Conservation (phyloP, 2,888 invertebrate genomes). For the Hirtodrosophila alboralis region DNA sequence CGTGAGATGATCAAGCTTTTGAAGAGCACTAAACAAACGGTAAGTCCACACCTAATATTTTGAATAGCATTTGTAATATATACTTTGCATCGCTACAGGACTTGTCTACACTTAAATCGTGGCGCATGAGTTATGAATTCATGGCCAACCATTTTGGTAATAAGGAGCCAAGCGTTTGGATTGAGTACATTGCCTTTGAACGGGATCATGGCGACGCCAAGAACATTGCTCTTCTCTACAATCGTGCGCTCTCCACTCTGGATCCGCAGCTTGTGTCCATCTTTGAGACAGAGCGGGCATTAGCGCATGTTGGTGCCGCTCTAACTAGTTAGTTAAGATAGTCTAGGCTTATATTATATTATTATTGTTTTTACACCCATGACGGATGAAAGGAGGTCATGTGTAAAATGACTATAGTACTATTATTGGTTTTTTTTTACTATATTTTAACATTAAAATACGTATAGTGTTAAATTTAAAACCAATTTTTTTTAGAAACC, state of each 20-base stretch:
- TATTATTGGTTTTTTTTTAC: too few species aligned
- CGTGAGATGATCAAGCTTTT: constrained; percentile 86
- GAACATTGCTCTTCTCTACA: constrained; percentile 86
- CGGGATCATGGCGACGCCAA: constrained; percentile 86
- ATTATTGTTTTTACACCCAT: background rate
- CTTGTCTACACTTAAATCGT: constrained; percentile 84
- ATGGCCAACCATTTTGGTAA: constrained; percentile 88
- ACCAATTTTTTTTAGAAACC: too few species aligned
- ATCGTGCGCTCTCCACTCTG: constrained; percentile 87
- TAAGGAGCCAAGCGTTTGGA: constrained; percentile 88
- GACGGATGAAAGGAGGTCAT: too few species aligned
- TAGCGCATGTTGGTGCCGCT: constrained; percentile 52
- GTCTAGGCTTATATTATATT: background rate
- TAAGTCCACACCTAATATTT: background rate
- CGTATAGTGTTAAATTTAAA: too few species aligned
- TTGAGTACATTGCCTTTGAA: constrained; percentile 90
- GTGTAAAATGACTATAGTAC: too few species aligned
- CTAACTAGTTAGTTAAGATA: constrained; percentile 35
- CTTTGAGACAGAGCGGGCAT: constrained; percentile 59
- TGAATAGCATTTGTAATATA: background rate
- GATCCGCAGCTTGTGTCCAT: constrained; percentile 74
- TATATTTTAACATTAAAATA: too few species aligned
- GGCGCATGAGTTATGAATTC: constrained; percentile 87
- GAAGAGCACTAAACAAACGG: constrained; percentile 50
- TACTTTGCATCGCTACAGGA: constrained; percentile 83